Evolutionary conservation across 2,797 vertebrate species (phyloP).

Genomic region (Poeciliopsis gracilis): DNA sequence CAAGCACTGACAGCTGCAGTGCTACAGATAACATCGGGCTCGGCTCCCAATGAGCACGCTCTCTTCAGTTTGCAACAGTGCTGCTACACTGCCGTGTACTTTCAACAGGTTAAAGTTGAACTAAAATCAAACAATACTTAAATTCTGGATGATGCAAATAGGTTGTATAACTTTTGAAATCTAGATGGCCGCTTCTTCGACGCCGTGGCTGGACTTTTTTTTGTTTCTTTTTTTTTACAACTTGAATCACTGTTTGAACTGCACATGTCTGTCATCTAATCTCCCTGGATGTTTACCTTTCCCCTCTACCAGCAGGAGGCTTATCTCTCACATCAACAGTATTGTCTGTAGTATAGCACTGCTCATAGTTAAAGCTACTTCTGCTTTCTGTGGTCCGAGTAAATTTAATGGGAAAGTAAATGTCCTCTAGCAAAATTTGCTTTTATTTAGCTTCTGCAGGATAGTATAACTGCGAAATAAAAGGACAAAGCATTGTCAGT

Average conservation of each 20-base stretch:
- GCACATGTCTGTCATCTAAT: slow-evolving; percentile 67
- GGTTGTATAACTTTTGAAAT: slow-evolving; percentile 29
- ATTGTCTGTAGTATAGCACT: slow-evolving; percentile 50
- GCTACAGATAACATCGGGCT: slow-evolving; percentile 63
- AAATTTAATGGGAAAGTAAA: slow-evolving; percentile 52
- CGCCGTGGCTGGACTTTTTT: slow-evolving; percentile 13
- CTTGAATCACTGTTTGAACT: slow-evolving; percentile 59
- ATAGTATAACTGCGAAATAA: background rate
- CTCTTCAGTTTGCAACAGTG: slow-evolving; percentile 25
- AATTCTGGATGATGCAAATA: slow-evolving; percentile 8
- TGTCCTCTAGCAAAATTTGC: slow-evolving; percentile 36
- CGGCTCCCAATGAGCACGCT: slow-evolving; percentile 20
- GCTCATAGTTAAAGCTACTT: slow-evolving; percentile 56
- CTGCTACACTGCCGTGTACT: slow-evolving; percentile 9
- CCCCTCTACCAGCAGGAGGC: slow-evolving; percentile 41
- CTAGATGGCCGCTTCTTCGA: slow-evolving; percentile 31
- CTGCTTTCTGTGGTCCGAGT: slow-evolving; percentile 49
- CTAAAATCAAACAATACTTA: slow-evolving; percentile 17
- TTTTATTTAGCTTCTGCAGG: slow-evolving; percentile 42
- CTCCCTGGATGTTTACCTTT: slow-evolving; percentile 72
- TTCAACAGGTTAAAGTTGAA: slow-evolving; percentile 7
- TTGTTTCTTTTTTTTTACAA: slow-evolving; percentile 20
- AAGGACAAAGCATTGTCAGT: background rate
- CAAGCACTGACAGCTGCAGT: slow-evolving; percentile 54
- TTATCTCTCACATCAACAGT: slow-evolving; percentile 66